These are phyloP conservation scores for Rhynchophorus ferrugineus DNA, from an alignment of 1,140 invertebrate genomes.

Conservation along the genomic window DNA sequence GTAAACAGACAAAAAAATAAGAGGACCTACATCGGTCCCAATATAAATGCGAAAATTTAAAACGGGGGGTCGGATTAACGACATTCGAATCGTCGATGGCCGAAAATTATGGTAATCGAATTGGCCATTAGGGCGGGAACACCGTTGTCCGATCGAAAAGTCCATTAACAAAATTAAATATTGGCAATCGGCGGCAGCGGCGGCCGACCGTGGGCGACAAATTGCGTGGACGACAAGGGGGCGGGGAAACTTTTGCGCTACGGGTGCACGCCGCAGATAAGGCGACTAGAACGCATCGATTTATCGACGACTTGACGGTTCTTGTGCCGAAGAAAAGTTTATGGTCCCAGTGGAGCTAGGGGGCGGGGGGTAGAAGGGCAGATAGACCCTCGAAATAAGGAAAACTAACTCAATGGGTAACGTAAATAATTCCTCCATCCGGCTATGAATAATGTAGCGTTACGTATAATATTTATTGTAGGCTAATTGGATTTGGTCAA, in stretches of 20 bases:
- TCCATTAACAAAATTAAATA: background rate
- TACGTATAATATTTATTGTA: no score
- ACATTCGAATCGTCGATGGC: background rate
- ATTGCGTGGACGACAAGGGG: background rate
- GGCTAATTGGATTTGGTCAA: no score
- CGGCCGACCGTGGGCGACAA: background rate
- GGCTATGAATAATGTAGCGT: no score
- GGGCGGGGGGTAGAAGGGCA: no score
- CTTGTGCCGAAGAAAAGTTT: no score
- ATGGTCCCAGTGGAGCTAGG: no score
- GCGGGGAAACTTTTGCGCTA: background rate
- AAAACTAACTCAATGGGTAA: no score
- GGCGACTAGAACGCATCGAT: background rate
- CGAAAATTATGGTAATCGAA: background rate
- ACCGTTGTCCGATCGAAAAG: background rate
- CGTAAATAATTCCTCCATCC: no score
- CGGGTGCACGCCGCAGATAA: background rate
- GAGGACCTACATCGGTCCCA: background rate
- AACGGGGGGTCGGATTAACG: no score
- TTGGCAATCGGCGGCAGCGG: background rate
- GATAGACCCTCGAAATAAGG: no score
- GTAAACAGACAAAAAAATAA: no score
- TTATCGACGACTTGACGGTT: background rate
- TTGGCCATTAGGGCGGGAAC: background rate
- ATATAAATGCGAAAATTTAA: background rate